Evolutionary conservation across 2,113 vertebrate species (phyloP).

Genomic region (Neodon shergylaensis): DNA sequence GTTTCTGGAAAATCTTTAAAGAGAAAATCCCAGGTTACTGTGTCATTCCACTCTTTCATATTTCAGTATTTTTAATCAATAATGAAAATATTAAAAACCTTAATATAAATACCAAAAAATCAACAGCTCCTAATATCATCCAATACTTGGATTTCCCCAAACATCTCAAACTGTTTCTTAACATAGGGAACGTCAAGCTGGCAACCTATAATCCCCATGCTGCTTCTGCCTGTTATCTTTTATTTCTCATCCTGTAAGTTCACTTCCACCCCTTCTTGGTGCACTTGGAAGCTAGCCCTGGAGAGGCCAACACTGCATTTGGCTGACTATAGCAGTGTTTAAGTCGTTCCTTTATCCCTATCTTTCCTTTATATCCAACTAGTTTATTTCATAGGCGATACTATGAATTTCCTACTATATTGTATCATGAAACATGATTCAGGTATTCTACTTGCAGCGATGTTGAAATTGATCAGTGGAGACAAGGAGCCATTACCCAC

Average conservation of each 20-base stretch:
- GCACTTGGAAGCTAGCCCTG: not conserved
- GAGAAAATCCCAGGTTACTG: not conserved
- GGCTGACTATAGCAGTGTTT: not conserved
- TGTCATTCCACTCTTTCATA: conserved; percentile 1
- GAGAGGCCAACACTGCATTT: not conserved
- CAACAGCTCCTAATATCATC: not conserved
- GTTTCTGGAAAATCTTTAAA: not conserved
- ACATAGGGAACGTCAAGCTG: not conserved
- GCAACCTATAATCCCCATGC: not conserved
- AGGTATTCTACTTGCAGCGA: not conserved
- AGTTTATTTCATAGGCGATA: not conserved
- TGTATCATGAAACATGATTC: not conserved
- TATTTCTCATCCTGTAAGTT: not conserved
- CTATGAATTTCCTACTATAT: not conserved
- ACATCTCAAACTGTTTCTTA: not conserved
- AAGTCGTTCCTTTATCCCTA: not conserved
- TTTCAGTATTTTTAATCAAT: not conserved
- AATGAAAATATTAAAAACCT: not conserved
- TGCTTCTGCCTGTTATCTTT: not conserved
- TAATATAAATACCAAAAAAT: not conserved
- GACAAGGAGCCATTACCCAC: no score
- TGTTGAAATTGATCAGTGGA: not conserved
- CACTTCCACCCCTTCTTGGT: not conserved
- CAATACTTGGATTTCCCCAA: not conserved
- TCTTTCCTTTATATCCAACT: not conserved